A percentile compares a stretch with the other conserved stretches of the same genome.
phyloP scores from a whole-genome alignment of 2,113 vertebrate species.

The Porphyrio hochstetteri region DNA sequence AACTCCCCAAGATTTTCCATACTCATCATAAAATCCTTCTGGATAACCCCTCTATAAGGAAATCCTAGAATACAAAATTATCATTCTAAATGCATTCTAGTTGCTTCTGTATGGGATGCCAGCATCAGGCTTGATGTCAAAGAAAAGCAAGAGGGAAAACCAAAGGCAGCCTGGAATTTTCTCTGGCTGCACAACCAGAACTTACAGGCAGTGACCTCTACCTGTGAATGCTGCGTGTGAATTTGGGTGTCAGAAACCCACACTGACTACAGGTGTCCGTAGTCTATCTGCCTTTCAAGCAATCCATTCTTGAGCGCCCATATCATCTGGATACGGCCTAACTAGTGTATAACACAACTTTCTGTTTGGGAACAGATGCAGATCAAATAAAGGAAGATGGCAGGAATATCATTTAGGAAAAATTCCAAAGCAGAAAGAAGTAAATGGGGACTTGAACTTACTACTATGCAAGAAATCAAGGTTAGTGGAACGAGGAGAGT shows the following conservation, averaged over 20 bases:
- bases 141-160: not conserved
- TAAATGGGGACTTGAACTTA: not conserved
- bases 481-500: not conserved
- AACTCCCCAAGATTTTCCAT: not conserved
- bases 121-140: not conserved
- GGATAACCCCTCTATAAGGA: not conserved
- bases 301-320: not conserved
- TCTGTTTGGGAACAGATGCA: not conserved
- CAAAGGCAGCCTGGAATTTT: not conserved
- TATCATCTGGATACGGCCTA: not conserved
- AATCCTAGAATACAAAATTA: not conserved
- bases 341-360: accelerated
- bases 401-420: not conserved
- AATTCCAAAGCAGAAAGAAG: not conserved
- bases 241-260: not conserved
- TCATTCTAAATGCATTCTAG: not conserved
- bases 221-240: not conserved
- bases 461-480: not conserved
- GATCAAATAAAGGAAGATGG: not conserved
- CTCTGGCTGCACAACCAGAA: not conserved
- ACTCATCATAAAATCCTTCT: not conserved
- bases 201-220: not conserved
- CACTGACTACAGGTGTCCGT: not conserved
- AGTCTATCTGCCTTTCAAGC: not conserved
- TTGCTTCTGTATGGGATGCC: not conserved